phyloP scores from a whole-genome alignment of 1,140 invertebrate species.

The Anthonomus grandis region DNA sequence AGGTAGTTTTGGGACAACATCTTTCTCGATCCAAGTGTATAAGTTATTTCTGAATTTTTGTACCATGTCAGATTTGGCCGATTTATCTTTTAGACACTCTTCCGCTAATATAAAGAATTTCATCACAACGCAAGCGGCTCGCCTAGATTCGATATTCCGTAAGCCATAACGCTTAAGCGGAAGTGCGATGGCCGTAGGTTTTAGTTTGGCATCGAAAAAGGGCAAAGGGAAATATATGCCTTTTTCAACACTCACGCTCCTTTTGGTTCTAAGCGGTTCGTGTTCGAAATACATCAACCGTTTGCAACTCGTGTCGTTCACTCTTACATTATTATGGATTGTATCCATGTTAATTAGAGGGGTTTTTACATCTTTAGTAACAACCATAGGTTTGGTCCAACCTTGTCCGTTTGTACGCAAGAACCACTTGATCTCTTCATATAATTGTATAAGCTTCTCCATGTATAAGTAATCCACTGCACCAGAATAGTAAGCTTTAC shows the following conservation, averaged over 20 bases:
- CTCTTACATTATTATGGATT: neutral
- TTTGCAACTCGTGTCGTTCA: slow-evolving; percentile 13
- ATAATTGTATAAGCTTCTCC: slow-evolving; percentile 54
- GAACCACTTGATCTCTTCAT: slow-evolving; percentile 53
- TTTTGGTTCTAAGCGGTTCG: slow-evolving; percentile 12
- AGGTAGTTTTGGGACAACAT: slow-evolving; percentile 55
- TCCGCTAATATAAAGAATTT: slow-evolving; percentile 55
- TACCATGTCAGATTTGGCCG: slow-evolving; percentile 42
- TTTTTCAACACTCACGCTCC: slow-evolving; percentile 12
- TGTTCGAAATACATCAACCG: slow-evolving; percentile 23
- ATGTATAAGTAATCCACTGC: slow-evolving; percentile 55
- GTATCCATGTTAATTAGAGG: slow-evolving; percentile 21
- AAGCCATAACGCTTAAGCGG: slow-evolving; percentile 52
- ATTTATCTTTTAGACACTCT: slow-evolving; percentile 51
- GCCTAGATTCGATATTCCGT: slow-evolving; percentile 52
- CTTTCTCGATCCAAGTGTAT: slow-evolving; percentile 55
- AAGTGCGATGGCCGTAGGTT: slow-evolving; percentile 51
- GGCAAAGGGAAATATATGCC: slow-evolving; percentile 47
- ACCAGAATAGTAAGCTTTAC: slow-evolving; percentile 59
- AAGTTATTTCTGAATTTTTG: slow-evolving; percentile 55
- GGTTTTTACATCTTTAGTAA: slow-evolving; percentile 15
- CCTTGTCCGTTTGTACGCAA: slow-evolving; percentile 57
- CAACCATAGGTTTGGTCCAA: slow-evolving; percentile 51
- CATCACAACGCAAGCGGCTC: slow-evolving; percentile 54
- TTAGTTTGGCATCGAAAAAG: slow-evolving; percentile 51